Conservation (phyloP, 2,113 vertebrate species). For the Plotosus lineatus region DNA sequence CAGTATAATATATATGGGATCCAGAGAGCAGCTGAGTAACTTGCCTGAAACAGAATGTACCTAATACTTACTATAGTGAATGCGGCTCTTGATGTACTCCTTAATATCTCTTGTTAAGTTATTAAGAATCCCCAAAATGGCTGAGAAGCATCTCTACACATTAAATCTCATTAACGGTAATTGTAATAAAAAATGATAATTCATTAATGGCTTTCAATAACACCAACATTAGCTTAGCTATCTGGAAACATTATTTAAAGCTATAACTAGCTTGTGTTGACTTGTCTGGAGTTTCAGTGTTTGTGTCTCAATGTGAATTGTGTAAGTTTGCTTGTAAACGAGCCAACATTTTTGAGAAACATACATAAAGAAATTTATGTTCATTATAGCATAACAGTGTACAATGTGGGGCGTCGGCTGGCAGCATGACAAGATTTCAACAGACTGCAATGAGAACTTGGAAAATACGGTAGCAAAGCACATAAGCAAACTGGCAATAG, state of each 20-base stretch:
- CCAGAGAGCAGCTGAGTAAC: background rate
- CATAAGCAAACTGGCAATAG: background rate
- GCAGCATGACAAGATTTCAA: background rate
- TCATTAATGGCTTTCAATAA: too few species aligned
- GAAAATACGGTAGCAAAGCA: background rate
- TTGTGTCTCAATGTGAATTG: background rate
- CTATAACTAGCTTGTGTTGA: background rate
- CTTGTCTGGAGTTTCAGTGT: background rate
- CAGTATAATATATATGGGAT: background rate
- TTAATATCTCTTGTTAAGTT: background rate
- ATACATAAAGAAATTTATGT: background rate
- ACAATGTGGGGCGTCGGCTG: background rate
- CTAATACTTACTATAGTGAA: constrained; percentile 8
- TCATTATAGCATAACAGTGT: background rate
- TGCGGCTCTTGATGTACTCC: too few species aligned
- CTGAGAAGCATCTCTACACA: background rate
- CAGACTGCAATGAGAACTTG: background rate
- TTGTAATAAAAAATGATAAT: too few species aligned
- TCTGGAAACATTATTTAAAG: background rate
- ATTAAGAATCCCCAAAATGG: background rate
- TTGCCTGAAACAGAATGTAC: background rate
- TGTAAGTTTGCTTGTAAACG: background rate
- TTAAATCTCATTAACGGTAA: background rate
- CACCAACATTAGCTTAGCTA: background rate
- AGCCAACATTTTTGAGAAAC: background rate